Evolutionary conservation across 2,113 vertebrate genomes (phyloP), one percentile per base, ranked within the genome.

Genomic region (Psephotus haematonotus): DNA sequence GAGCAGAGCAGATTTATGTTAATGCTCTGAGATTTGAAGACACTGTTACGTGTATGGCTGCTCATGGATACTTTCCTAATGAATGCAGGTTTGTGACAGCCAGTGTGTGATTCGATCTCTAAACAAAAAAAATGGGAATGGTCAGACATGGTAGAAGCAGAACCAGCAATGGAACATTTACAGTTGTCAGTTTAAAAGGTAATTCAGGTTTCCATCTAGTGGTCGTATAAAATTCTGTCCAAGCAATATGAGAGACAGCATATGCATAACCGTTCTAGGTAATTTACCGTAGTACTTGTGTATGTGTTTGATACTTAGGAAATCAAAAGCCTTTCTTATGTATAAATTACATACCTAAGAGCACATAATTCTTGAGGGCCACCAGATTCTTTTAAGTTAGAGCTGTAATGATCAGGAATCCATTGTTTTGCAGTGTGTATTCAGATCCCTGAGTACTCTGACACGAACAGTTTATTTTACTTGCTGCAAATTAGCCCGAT

Each of bases 191-290:
- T 85, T 93, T 76, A 87, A 94, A 95, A 96, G 69, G 62, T 59
- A 93, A 91, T 85, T 89, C 78, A 92, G 92, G 83, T 91, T 96
- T 97, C 96, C 96, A 97, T 91, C 96, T 97, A 96, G 95, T 96
- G 96, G 96, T 93, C 37, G 37, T 62, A 95, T 52, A 28, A 57
- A 92, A 79, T 94, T 89, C 65, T 79, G n/a, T 86, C 55, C 33
- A 52, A 83, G 13, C 49, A 1, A 3, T 29, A 20, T 9, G 53
- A 90, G 46, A 65, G 24, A 16, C 17, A 53, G 31, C 29, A 11
- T 47, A 5, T 85, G 11, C 62, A 35, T 80, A 72, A 25, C 37
- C 7, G 1, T 23, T 37, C 29, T 75, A 50, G 11, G 27, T 68
- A 13, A 41, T 7, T 5, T 53, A 28, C 13, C 0, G 0, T 13